Base-by-base conservation (phyloP, 2,888 invertebrate genomes). In the Pseudanteris insignis region DNA sequence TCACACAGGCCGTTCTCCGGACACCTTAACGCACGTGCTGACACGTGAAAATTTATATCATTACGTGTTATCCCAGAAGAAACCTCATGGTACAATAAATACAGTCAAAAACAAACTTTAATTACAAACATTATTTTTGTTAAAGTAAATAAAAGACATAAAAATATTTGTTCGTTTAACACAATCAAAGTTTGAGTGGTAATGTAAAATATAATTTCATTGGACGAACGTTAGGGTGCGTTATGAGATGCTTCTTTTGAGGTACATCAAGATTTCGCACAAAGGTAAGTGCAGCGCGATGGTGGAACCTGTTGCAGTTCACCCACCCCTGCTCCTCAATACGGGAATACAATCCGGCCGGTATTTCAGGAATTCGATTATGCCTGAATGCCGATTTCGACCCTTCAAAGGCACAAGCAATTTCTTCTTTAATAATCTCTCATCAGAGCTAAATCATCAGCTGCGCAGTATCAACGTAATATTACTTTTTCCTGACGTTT, bases 291-390 rank as follows among this genome's bases (percentile, higher is more conserved):
- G 30, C 15, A 34, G 26, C 18, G 47, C 18, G 18, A 18, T 18
- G 18, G 43, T 21, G 4, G 53, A 62, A 57, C 62, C 62, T 57
- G 62, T 57, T 62, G 62, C 57, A 55, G 57, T 51, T 10, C 44
- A 37, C 51, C 51, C 51, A 62, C 62, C 57, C 57, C 51, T 62
- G 57, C 43, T 41, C 51, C 41, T 57, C 57, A 62, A 62, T 57
- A 55, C 48, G 50, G 33, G 34, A 13, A 37, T 18, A 26, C 44
- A 44, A 54, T 54, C 51, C 33, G 44, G 47, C 32, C 40, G 60
- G 54, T 24, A 54, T 54, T 48, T 50, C 32, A 60, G 38, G 40
- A 38, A 60, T 60, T 53, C 37, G 47, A 59, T 59, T 59, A 51
- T 30, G 33, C 32, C 26, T 28, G 14, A 30, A 10, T 33, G 29